Evolutionary conservation across 2,888 invertebrate species (phyloP).

Genomic region (Apamea anceps): DNA sequence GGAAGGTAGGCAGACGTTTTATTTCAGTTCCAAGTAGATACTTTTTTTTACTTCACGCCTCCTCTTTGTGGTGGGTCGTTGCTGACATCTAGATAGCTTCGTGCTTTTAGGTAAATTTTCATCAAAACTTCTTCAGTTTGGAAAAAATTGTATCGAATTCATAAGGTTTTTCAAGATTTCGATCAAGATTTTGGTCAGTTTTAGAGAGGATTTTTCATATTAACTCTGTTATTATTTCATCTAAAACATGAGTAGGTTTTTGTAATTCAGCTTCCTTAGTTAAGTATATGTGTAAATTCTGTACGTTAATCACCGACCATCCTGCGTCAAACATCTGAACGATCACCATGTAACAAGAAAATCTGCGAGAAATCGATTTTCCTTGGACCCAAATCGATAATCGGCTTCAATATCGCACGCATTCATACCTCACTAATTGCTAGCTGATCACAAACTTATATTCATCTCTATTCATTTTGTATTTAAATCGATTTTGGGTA

Average conservation of each 20-base stretch:
- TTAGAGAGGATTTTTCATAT: neutral
- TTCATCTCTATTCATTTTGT: constrained; percentile 40
- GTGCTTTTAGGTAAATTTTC: neutral
- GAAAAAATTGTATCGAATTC: neutral
- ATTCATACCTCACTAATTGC: constrained; percentile 44
- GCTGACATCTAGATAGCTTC: neutral
- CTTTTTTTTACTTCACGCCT: constrained; percentile 18
- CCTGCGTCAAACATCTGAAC: constrained; percentile 3
- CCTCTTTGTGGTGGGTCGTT: neutral
- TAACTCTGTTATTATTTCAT: neutral
- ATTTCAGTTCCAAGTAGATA: constrained; percentile 15
- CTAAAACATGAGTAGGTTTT: neutral
- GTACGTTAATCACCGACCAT: constrained; percentile 4
- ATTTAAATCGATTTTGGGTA: constrained; percentile 49
- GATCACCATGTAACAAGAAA: constrained; percentile 43
- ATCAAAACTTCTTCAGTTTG: neutral
- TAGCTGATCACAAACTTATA: constrained; percentile 31
- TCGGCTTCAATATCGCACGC: constrained; percentile 53
- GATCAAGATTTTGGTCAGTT: neutral
- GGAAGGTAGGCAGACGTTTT: constrained; percentile 26
- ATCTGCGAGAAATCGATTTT: constrained; percentile 58
- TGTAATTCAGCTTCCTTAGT: neutral
- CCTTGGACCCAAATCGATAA: constrained; percentile 47
- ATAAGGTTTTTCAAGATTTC: neutral
- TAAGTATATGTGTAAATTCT: constrained; percentile 17